Evolutionary conservation across 2,888 invertebrate genomes (phyloP).

Genomic region (Nephrotoma guestfalica): DNA sequence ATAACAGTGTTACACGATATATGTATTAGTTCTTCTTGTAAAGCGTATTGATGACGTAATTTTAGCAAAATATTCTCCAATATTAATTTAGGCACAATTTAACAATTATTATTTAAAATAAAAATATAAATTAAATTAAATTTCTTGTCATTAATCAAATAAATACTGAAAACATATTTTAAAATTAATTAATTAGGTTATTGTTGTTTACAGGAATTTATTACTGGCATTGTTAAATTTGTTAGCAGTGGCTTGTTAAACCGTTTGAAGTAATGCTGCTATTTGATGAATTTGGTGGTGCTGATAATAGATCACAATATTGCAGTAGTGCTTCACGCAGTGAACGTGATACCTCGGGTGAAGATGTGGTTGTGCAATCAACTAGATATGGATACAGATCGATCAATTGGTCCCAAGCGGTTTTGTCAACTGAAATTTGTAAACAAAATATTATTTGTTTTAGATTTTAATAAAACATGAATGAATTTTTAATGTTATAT

Average conservation of each 20-base stretch:
- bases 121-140: neutral
- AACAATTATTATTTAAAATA: neutral
- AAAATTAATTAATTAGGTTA: neutral
- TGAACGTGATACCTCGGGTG: conserved; percentile 64
- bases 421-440: conserved; percentile 52
- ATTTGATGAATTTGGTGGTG: conserved; percentile 32
- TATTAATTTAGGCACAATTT: conserved; percentile 1
- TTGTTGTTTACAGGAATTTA: neutral
- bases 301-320: conserved; percentile 65
- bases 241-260: conserved; percentile 10
- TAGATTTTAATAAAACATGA: no score
- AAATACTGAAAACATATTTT: neutral
- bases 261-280: conserved; percentile 5
- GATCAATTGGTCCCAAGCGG: conserved; percentile 88
- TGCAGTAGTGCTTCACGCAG: conserved; percentile 74
- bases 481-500: no score
- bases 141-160: neutral
- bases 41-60: neutral
- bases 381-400: conserved; percentile 80
- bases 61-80: neutral
- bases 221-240: neutral
- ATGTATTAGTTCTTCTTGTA: neutral
- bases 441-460: neutral
- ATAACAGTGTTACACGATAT: neutral
- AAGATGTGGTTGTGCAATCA: conserved; percentile 67